Percentiles rank a stretch among this genome's conserved stretches.
These are phyloP conservation scores for Zosterops pallidus DNA, from an alignment of 2,113 vertebrate species.

Conservation along the genomic window DNA sequence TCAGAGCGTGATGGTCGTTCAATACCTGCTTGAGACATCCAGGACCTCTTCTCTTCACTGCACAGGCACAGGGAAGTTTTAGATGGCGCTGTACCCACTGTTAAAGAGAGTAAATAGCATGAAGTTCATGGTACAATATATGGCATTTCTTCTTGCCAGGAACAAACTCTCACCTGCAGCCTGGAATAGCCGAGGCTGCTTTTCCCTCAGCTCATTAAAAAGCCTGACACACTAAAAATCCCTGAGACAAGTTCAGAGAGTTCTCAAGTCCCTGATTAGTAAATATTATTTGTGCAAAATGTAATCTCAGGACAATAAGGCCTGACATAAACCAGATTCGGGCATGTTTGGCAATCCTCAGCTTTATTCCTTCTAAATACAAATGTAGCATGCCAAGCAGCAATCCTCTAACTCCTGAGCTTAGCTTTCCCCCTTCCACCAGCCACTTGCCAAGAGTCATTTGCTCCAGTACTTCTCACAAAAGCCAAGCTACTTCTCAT, in stretches of 20 bases:
- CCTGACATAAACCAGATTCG: background rate
- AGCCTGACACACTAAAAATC: background rate
- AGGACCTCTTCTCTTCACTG: background rate
- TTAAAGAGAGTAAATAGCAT: background rate
- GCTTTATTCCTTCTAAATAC: background rate
- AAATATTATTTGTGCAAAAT: conserved; percentile 7
- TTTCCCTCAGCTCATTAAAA: background rate
- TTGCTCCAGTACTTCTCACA: conserved; percentile 20
- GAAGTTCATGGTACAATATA: background rate
- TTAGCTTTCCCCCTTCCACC: background rate
- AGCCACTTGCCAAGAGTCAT: conserved; percentile 41
- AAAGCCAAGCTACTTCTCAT: conserved; percentile 51
- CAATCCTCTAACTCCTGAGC: background rate
- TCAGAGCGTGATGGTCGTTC: background rate
- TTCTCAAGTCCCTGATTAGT: background rate
- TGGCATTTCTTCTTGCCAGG: background rate
- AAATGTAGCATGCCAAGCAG: background rate
- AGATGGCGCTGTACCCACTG: background rate
- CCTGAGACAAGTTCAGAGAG: background rate
- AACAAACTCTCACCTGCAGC: background rate
- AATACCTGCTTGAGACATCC: background rate
- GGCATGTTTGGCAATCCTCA: background rate
- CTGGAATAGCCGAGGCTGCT: background rate
- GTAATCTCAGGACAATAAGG: background rate
- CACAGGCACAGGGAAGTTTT: background rate